Base-by-base conservation (phyloP, 2,113 vertebrate genomes). In the Telmatochromis brichardi region DNA sequence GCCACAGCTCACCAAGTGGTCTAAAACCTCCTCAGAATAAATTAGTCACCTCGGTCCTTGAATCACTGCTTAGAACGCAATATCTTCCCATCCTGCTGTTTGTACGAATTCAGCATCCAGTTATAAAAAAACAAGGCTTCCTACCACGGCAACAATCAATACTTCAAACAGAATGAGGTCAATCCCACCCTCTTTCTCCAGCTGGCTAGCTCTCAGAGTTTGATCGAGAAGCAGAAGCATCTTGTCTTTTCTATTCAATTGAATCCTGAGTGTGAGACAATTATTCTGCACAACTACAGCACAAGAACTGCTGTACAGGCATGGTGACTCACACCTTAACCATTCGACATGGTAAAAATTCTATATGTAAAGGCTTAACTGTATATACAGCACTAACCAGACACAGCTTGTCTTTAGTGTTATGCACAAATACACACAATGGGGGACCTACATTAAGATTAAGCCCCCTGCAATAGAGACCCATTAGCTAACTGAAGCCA, bases 361-460 rank as follows among this genome's bases (percentile, higher is more conserved):
- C 17, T 78, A 13, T 78, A 51, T n/a, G 26, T 51, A 51, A 78
- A 78, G 45, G 28, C 17, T 51, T n/a, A n/a, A 51, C 45, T 51
- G 17, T 78, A 51, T n/a, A 50, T 78, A 63, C 5, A 26, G 7
- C 15, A 65, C 13, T 21, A 58, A 82, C 5, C 63, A 88, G 80
- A 68, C 55, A 23, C 35, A 83, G 78, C 21, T 45, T 31, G 21
- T 45, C 68, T 45, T 79, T 53, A 28, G 40, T 81, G 65, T 88
- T 85, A 84, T 12, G 21, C 42, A 81, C 45, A 50, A 54, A 37
- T 60, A 86, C 80, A 17, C 51, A 81, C 35, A 57, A 33, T 78
- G 81, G 91, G 92, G 54, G 63, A 60, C 85, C 53, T 63, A 83
- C 71, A 90, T 89, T 33, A 82, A 82, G 85, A 93, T 91, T 89